Percentiles rank a stretch among this genome's conserved stretches.
Conservation (phyloP, 1,140 invertebrate species). For the Brachionus plicatilis region DNA sequence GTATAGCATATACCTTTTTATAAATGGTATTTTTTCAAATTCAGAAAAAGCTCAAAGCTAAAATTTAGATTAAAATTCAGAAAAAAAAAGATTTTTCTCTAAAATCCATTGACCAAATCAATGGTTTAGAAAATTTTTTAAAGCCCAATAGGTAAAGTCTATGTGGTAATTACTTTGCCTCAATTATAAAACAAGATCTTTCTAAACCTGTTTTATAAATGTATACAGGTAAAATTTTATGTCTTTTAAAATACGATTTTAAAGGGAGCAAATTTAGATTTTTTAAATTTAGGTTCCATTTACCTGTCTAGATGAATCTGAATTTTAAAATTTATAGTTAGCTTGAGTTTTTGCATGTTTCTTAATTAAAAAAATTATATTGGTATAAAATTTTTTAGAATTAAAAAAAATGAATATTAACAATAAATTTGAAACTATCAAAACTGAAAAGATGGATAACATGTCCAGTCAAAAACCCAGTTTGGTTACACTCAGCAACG, state of each 20-base stretch:
- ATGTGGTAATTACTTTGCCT: background rate
- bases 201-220: background rate
- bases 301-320: slow-evolving; percentile 8
- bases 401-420: slow-evolving; percentile 5
- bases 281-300: background rate
- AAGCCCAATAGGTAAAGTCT: background rate
- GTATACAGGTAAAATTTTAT: background rate
- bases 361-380: background rate
- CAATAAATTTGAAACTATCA: slow-evolving; percentile 8
- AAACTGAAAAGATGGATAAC: background rate
- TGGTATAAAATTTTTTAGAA: background rate
- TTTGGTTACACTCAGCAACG: background rate
- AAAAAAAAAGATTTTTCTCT: background rate
- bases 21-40: background rate
- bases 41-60: background rate
- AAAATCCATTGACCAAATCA: background rate
- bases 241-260: background rate
- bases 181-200: background rate
- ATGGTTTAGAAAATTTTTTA: background rate
- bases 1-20: background rate
- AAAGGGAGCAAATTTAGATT: background rate
- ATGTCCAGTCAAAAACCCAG: background rate
- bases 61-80: background rate
- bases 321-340: background rate
- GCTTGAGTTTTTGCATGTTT: background rate